Evolutionary conservation across 2,888 invertebrate species (phyloP).

Genomic region (Podabrus alpinus): DNA sequence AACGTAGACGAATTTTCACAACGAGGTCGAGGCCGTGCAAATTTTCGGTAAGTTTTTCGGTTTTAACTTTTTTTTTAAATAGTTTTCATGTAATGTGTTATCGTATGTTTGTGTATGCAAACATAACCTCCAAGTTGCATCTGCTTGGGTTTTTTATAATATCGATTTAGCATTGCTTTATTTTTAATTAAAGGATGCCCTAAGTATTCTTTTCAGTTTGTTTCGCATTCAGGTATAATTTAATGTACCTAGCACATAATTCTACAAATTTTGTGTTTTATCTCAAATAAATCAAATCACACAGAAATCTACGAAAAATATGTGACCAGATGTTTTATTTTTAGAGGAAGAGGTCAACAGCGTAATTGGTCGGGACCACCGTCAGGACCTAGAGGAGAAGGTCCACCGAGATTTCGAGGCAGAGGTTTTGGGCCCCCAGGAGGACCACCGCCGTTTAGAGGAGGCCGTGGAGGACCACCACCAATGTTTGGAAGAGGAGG

Average conservation of each 20-base stretch:
- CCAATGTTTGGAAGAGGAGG: slow-evolving; percentile 59
- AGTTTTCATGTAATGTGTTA: background rate
- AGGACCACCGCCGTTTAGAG: slow-evolving; percentile 52
- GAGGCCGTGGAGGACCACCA: slow-evolving; percentile 58
- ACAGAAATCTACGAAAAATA: too few species aligned
- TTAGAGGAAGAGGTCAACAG: slow-evolving; percentile 51
- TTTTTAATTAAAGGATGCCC: background rate
- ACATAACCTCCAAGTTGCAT: background rate
- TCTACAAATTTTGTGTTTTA: background rate
- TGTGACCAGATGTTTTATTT: too few species aligned
- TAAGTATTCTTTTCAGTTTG: background rate
- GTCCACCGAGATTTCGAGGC: slow-evolving; percentile 70
- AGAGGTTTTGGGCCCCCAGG: slow-evolving; percentile 67
- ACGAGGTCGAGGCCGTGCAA: slow-evolving; percentile 55
- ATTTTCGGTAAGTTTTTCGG: slow-evolving; percentile 54
- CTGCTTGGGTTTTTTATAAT: background rate
- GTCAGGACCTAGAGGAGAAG: slow-evolving; percentile 55
- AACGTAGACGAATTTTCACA: slow-evolving; percentile 58
- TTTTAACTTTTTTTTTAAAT: background rate
- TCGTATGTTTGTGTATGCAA: background rate
- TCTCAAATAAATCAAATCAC: background rate
- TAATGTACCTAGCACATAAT: background rate
- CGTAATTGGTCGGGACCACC: slow-evolving; percentile 54
- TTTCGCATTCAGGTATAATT: background rate
- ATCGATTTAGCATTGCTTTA: background rate